Conservation (phyloP, 2,888 invertebrate genomes). For the Biston stratarius region DNA sequence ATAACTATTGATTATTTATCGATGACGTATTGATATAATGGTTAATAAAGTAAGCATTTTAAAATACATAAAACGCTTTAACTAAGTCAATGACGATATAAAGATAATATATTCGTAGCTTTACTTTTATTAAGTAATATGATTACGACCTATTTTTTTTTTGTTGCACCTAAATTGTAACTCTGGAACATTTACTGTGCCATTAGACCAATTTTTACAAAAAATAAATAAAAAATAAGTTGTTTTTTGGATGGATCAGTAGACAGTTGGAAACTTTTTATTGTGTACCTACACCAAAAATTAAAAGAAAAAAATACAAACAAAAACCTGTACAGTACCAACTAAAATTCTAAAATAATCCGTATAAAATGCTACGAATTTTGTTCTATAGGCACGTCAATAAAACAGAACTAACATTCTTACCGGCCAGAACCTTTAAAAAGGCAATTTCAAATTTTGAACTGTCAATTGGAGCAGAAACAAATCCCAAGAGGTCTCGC, state of each 20-base stretch:
- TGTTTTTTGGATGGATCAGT: no score
- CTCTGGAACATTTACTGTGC: no score
- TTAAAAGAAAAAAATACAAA: no score
- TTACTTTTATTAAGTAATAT: neutral
- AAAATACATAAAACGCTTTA: neutral
- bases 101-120: neutral
- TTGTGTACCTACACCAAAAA: no score
- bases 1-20: neutral
- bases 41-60: neutral
- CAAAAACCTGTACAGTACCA: no score
- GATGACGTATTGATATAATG: neutral
- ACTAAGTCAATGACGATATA: no score
- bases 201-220: no score
- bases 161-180: neutral
- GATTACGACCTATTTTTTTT: neutral
- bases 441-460: conserved; percentile 73
- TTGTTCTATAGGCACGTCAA: no score
- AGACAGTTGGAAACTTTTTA: no score
- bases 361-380: no score
- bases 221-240: no score
- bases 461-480: conserved; percentile 78
- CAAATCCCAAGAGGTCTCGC: conserved; percentile 84
- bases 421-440: conserved; percentile 51
- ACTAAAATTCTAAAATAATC: no score
- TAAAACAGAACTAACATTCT: conserved; percentile 27